A percentile compares a stretch with the other conserved stretches of the same genome.
Conservation (phyloP, 2,797 vertebrate species). For the Novumbra hubbsi region DNA sequence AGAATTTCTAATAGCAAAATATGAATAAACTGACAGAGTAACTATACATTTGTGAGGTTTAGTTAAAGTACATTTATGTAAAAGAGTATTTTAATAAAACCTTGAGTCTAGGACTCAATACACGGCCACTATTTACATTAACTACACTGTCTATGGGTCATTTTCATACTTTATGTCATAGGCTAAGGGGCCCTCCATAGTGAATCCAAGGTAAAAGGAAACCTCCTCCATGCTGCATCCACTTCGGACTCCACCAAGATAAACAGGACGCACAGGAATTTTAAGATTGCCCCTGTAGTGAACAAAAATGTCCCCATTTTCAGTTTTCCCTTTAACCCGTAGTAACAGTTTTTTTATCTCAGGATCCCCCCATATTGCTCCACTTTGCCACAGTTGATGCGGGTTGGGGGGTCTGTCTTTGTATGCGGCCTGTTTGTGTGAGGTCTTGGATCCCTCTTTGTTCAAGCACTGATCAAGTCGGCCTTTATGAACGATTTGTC, state of each 20-base stretch:
- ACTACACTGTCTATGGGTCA: slow-evolving; percentile 11
- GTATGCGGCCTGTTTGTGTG: not conserved
- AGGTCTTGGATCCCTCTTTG: slow-evolving; percentile 25
- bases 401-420: slow-evolving; percentile 6
- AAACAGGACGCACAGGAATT: slow-evolving; percentile 65
- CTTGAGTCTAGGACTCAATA: no score
- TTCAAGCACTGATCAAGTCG: slow-evolving; percentile 66
- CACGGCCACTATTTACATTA: no score
- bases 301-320: slow-evolving; percentile 64
- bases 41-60: no score
- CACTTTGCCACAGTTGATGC: slow-evolving; percentile 69
- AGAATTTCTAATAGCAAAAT: no score
- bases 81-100: no score
- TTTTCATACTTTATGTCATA: slow-evolving; percentile 65
- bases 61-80: no score
- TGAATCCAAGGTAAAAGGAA: slow-evolving; percentile 80
- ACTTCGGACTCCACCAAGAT: slow-evolving; percentile 66
- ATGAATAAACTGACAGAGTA: no score
- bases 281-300: slow-evolving; percentile 60
- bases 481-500: slow-evolving; percentile 69
- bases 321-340: slow-evolving; percentile 64
- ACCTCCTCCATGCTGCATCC: slow-evolving; percentile 70
- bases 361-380: slow-evolving; percentile 65
- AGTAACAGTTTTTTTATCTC: slow-evolving; percentile 60
- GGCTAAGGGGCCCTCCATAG: slow-evolving; percentile 72